Evolutionary conservation across 1,140 invertebrate genomes (phyloP).

Genomic region (Saxidomus purpurata): DNA sequence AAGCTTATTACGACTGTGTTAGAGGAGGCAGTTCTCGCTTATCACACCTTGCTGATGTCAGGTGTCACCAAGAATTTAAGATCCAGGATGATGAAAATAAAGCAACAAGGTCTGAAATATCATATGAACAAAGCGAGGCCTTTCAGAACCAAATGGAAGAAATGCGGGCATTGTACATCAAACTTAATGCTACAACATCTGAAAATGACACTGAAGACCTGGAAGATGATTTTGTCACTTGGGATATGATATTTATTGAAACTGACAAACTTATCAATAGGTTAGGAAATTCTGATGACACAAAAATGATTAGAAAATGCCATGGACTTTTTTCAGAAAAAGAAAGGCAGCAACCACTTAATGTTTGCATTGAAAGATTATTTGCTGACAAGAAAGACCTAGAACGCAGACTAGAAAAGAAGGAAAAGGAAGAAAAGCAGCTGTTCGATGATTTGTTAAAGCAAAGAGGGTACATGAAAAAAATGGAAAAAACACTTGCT

Average conservation of each 20-base stretch:
- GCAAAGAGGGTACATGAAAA: conserved; percentile 48
- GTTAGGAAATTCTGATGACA: conserved; percentile 50
- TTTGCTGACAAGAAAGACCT: conserved; percentile 46
- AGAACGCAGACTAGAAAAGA: conserved; percentile 9
- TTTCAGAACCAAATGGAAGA: background rate
- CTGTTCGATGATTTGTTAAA: conserved; percentile 60
- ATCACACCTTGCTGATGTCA: background rate
- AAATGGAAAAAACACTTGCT: conserved; percentile 23
- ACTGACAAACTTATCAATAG: conserved; percentile 10
- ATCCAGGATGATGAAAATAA: conserved; percentile 33
- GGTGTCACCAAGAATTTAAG: background rate
- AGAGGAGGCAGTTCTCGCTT: conserved; percentile 30
- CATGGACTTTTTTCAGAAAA: conserved; percentile 27
- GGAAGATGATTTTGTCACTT: background rate
- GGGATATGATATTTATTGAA: conserved; percentile 29
- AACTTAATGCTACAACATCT: background rate
- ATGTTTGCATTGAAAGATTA: conserved; percentile 32
- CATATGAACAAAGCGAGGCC: conserved; percentile 28
- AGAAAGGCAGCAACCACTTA: conserved; percentile 45
- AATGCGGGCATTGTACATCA: conserved; percentile 37
- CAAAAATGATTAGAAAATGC: conserved; percentile 39
- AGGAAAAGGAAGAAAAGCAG: conserved; percentile 34
- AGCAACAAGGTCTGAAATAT: background rate
- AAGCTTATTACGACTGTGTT: conserved; percentile 46
- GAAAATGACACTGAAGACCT: conserved; percentile 19